These are phyloP conservation scores for Scarus forsteni DNA, from an alignment of 2,797 vertebrate species.

Conservation along the genomic window DNA sequence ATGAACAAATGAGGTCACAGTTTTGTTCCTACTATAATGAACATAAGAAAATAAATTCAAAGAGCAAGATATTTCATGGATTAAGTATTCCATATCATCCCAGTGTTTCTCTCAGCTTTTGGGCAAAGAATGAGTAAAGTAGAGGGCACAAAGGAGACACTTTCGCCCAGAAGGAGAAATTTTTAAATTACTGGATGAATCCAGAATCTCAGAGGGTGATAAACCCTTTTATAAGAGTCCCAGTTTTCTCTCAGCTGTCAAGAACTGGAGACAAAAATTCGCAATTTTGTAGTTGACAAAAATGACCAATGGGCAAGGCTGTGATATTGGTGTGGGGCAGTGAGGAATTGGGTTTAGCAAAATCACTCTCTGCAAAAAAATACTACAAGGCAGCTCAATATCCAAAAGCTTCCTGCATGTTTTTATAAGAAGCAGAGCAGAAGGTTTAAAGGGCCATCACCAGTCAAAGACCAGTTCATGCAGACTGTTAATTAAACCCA, in stretches of 20 bases:
- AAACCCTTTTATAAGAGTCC: not conserved
- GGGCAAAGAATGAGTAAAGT: not conserved
- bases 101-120: not conserved
- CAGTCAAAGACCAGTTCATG: not conserved
- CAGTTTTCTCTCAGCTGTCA: not conserved
- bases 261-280: not conserved
- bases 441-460: not conserved
- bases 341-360: not conserved
- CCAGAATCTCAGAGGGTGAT: not conserved
- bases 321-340: not conserved
- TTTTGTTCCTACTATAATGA: too few species aligned
- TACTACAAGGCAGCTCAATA: slow-evolving; percentile 1
- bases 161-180: not conserved
- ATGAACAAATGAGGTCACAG: too few species aligned
- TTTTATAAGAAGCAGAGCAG: not conserved
- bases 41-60: too few species aligned
- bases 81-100: too few species aligned
- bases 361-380: not conserved
- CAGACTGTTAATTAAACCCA: not conserved
- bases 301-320: not conserved
- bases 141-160: not conserved
- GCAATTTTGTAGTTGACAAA: not conserved
- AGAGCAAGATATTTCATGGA: too few species aligned
- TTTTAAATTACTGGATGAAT: not conserved
- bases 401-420: not conserved